Evolutionary conservation across 64 coral and sea anemone genomes (phyloP).

Genomic region (Montipora capricornis): DNA sequence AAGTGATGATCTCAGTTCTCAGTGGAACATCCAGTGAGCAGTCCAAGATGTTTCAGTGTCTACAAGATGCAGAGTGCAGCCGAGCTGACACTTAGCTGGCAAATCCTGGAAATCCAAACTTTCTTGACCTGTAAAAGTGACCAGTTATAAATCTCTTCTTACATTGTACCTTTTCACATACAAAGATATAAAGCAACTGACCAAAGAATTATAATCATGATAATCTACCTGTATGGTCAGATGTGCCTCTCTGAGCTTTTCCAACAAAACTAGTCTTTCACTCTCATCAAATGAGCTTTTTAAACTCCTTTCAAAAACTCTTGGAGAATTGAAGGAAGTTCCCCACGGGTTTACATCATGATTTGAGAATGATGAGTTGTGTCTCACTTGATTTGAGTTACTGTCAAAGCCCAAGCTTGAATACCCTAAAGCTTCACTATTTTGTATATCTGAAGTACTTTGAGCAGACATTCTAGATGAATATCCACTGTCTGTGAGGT

Average conservation of each 20-base stretch:
- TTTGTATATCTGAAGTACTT: neutral
- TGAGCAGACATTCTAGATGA: conserved; percentile 11
- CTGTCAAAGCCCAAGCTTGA: neutral
- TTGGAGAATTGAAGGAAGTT: neutral
- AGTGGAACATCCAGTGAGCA: too few species aligned
- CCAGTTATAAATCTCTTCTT: too few species aligned
- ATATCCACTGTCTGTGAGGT: conserved; percentile 44
- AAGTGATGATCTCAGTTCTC: too few species aligned
- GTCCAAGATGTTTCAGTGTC: too few species aligned
- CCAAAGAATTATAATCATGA: neutral
- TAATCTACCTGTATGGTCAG: conserved; percentile 40
- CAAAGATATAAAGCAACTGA: neutral
- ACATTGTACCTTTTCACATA: too few species aligned
- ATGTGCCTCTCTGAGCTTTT: conserved; percentile 56
- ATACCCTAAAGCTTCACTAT: neutral
- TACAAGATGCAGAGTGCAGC: too few species aligned
- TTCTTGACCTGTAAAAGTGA: too few species aligned
- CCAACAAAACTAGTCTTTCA: conserved; percentile 22
- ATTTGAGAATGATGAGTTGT: neutral
- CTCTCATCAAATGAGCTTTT: conserved; percentile 45
- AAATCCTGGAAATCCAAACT: too few species aligned
- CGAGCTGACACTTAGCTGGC: too few species aligned
- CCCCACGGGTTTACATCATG: neutral
- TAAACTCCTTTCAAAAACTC: neutral
- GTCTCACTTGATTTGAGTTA: neutral